These are phyloP conservation scores for Cephus runcator DNA, from an alignment of 2,888 invertebrate genomes.

Conservation along the genomic window DNA sequence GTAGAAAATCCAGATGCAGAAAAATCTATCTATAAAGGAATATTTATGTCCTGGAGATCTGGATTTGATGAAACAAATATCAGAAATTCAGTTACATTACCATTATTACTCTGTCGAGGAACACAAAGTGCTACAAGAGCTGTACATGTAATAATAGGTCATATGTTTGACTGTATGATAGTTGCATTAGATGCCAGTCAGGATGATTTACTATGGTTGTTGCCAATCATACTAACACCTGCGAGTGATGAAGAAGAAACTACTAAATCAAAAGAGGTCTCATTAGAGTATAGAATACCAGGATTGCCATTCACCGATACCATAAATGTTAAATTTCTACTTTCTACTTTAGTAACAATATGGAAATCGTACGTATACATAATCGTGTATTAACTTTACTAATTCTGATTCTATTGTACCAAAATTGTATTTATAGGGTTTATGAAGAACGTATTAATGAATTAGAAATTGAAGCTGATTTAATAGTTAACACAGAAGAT, in stretches of 20 bases:
- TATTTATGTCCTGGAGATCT: slow-evolving; percentile 54
- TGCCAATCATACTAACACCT: slow-evolving; percentile 47
- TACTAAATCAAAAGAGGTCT: slow-evolving; percentile 30
- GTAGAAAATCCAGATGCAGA: slow-evolving; percentile 17
- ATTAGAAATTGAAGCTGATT: slow-evolving; percentile 19
- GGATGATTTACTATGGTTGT: slow-evolving; percentile 56
- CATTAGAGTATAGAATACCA: slow-evolving; percentile 50
- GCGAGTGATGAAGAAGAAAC: slow-evolving; percentile 19
- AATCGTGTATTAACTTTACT: background rate
- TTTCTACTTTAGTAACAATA: slow-evolving; percentile 37
- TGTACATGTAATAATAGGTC: slow-evolving; percentile 48
- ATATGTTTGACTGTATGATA: slow-evolving; percentile 58
- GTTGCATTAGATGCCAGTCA: slow-evolving; percentile 40
- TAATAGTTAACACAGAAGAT: slow-evolving; percentile 32
- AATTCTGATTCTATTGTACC: background rate
- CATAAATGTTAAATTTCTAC: slow-evolving; percentile 42
- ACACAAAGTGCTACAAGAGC: slow-evolving; percentile 41
- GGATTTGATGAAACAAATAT: slow-evolving; percentile 13
- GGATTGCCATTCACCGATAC: slow-evolving; percentile 39
- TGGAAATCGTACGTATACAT: slow-evolving; percentile 38
- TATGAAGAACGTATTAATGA: slow-evolving; percentile 11
- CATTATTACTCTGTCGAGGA: slow-evolving; percentile 58
- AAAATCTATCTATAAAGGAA: slow-evolving; percentile 51
- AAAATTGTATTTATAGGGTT: background rate
- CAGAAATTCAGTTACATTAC: slow-evolving; percentile 42